Evolutionary conservation across 2,888 invertebrate genomes (phyloP), one percentile per base, ranked within the genome.

Genomic region (Microplitis manilae): DNA sequence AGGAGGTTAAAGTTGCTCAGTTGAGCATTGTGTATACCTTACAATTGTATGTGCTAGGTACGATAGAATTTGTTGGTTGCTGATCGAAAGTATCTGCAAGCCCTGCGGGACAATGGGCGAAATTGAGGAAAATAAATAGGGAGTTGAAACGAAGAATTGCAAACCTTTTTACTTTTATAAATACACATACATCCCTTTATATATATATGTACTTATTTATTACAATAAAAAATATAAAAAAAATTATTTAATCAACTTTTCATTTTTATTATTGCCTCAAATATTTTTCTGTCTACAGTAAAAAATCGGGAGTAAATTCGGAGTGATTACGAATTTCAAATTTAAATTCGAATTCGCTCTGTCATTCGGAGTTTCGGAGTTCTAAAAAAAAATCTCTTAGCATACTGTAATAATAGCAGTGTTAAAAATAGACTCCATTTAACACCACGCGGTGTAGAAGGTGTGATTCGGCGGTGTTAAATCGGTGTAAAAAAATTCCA

Each of bases 41-140:
- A 13, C 17, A 61, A 38, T 39, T 40, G 74, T 61, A 70, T 61
- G 70, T 71, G 70, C 13, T 65, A 77, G 74, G 74, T 64, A 65
- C 74, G 70, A 77, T 77, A 75, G 74, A 77, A 77, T 77, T 77
- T 75, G 67, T 20, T 40, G 77, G 39, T 62, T 65, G 73, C 68
- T 60, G 70, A 74, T 77, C 70, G 74, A 77, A 30, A 74, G 65
- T 62, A 70, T 68, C 50, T 62, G 67, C 62, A 75, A 75, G 68
- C 74, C 77, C 77, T 38, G 68, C 67, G 77, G 77, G 77, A 77
- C 77, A 77, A 74, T 75, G 71, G 74, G 40, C 74, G 67, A 74
- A 59, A 40, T 64, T 20, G 50, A 65, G 74, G 62, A 68, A 73
- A 77, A 68, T 73, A 50, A 70, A 68, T 73, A 39, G 70, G 61